These are phyloP conservation scores for Tiliacea citrago DNA, from an alignment of 2,888 invertebrate genomes.

Conservation along the genomic window DNA sequence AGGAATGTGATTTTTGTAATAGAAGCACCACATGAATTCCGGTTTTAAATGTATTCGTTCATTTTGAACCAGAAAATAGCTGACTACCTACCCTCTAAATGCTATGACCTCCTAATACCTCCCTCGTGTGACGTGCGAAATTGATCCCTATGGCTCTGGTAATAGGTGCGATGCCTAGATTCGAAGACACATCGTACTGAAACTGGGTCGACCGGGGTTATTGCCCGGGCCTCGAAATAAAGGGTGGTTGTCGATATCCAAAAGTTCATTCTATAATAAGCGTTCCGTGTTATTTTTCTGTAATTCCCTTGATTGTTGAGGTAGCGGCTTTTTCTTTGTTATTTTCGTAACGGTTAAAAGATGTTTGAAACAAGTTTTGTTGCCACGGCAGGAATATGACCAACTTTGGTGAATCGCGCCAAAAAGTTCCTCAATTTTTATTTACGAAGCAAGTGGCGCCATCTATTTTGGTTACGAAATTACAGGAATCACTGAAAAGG, in stretches of 20 bases:
- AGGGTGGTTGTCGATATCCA: conserved; percentile 71
- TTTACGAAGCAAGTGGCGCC: too few species aligned
- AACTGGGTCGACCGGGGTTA: conserved; percentile 71
- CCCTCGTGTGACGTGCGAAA: conserved; percentile 22
- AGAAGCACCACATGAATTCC: conserved; percentile 44
- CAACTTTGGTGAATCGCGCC: conserved; percentile 13
- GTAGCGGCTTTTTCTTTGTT: conserved; percentile 15
- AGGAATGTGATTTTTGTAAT: conserved; percentile 22
- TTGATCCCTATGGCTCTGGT: conserved; percentile 31
- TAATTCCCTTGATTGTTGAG: conserved; percentile 42
- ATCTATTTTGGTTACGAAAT: too few species aligned
- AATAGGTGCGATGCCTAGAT: conserved; percentile 51
- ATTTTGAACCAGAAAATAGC: conserved; percentile 56
- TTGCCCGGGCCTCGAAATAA: conserved; percentile 71
- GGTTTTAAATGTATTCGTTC: conserved; percentile 58
- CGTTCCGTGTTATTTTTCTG: conserved; percentile 59
- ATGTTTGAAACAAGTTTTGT: conserved; percentile 28
- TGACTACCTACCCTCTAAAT: conserved; percentile 56
- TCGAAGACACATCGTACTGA: conserved; percentile 45
- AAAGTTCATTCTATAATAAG: conserved; percentile 67
- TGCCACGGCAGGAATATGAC: conserved; percentile 3
- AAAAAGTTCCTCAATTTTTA: background rate
- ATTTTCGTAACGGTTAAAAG: conserved; percentile 30
- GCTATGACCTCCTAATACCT: conserved; percentile 60
- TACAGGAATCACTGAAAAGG: too few species aligned